Base-by-base conservation (phyloP, 2,888 invertebrate genomes). In the Morpho achilles region DNA sequence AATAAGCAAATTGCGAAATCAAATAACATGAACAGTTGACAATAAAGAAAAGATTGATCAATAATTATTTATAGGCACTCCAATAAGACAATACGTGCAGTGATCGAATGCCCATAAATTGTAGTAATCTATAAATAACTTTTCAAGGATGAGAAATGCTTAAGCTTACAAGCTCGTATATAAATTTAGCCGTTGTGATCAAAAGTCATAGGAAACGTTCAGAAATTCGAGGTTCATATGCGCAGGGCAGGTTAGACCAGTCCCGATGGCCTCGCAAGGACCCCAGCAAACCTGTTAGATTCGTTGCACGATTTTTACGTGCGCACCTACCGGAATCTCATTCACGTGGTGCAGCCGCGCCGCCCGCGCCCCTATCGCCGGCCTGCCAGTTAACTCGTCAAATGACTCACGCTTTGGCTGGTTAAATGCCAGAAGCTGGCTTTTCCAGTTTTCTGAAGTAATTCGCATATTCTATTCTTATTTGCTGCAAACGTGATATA, bases 271-370 rank as follows among this genome's bases (percentile, higher is more conserved):
- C 88, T 89, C 87, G 82, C 87, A 88, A 89, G 89, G 89, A 89
- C 87, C 86, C 84, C 88, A 84, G 85, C 80, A 89, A 90, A 90
- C 90, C 90, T 89, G 90, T 90, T 89, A 89, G 90, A 90, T 90
- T 89, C 84, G 88, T 89, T 88, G 89, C 88, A 88, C 88, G 90
- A 90, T 90, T 90, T 90, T 90, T 90, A 90, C 88, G 89, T 89
- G 87, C 84, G 87, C 87, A 87, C 87, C 88, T 87, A 89, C 87
- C 88, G 89, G 88, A 85, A 88, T 89, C 87, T 87, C 90, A 89
- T 89, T 89, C 83, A 89, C 85, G 75, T 72, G 72, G 84, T 83
- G 85, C 79, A 84, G 80, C 81, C 80, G 75, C 79, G 75, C 80
- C 80, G 71, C 76, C 79, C 73, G 72, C 73, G 74, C 75, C 75